phyloP scores from a whole-genome alignment of 2,888 invertebrate species.

The Bugula neritina region DNA sequence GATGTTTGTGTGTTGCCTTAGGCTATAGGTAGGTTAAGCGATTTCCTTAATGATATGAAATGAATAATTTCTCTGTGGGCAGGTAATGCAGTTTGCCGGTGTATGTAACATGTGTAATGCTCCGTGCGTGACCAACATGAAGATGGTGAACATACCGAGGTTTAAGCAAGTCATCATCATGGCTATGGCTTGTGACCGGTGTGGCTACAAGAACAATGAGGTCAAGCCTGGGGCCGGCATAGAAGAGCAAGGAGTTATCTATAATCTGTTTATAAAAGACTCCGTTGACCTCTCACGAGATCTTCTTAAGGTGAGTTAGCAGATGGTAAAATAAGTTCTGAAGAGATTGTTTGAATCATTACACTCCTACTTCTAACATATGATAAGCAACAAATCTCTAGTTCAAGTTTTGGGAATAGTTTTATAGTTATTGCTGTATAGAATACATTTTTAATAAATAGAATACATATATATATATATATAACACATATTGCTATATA shows the following conservation, averaged over 20 bases:
- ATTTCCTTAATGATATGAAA: no score
- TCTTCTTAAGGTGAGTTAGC: slow-evolving; percentile 69
- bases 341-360: no score
- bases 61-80: no score
- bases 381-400: no score
- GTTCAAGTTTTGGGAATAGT: no score
- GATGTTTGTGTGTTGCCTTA: no score
- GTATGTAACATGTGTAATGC: slow-evolving; percentile 79
- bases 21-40: no score
- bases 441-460: no score
- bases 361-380: no score
- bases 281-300: slow-evolving; percentile 82
- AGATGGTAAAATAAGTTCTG: not conserved
- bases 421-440: no score
- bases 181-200: slow-evolving; percentile 85
- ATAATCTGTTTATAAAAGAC: slow-evolving; percentile 67
- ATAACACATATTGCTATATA: no score
- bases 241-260: slow-evolving; percentile 70
- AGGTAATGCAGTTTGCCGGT: slow-evolving; percentile 68
- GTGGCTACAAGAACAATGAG: slow-evolving; percentile 89
- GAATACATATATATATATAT: no score
- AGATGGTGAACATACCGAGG: slow-evolving; percentile 70
- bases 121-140: slow-evolving; percentile 86
- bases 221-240: slow-evolving; percentile 89
- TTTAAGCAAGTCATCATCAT: slow-evolving; percentile 95